Evolutionary conservation across 2,888 invertebrate species (phyloP).

Genomic region (Temnothorax ravouxi): DNA sequence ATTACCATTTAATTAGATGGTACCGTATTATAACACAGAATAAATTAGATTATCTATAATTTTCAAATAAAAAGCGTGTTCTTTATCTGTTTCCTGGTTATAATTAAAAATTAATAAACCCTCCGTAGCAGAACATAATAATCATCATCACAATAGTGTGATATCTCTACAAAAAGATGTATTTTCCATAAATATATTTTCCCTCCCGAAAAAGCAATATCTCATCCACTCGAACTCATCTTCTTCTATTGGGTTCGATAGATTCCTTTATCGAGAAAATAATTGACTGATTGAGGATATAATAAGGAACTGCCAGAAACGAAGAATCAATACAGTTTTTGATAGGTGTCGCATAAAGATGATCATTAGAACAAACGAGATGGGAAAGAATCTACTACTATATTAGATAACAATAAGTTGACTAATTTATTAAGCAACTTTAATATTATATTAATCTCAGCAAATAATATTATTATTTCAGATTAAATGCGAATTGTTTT

Average conservation of each 20-base stretch:
- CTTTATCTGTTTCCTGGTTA: neutral
- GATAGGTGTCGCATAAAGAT: neutral
- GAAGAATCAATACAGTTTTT: neutral
- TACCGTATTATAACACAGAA: neutral
- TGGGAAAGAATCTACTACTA: neutral
- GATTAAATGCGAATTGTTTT: slow-evolving; percentile 3
- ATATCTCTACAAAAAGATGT: slow-evolving; percentile 18
- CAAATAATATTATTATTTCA: slow-evolving; percentile 1
- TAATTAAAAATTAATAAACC: slow-evolving; percentile 16
- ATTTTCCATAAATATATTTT: slow-evolving; percentile 33
- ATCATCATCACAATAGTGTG: slow-evolving; percentile 1
- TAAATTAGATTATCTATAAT: slow-evolving; percentile 29
- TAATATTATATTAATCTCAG: slow-evolving; percentile 1
- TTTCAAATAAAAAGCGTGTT: neutral
- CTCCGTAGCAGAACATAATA: slow-evolving; percentile 1
- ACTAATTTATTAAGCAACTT: neutral
- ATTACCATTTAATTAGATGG: slow-evolving; percentile 14
- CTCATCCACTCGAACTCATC: slow-evolving; percentile 13
- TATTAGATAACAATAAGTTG: neutral
- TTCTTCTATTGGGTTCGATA: neutral
- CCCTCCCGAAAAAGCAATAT: slow-evolving; percentile 20
- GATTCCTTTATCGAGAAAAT: slow-evolving; percentile 24
- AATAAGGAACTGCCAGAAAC: neutral
- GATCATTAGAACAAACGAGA: neutral
- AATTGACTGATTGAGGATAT: slow-evolving; percentile 38